Base-by-base conservation (phyloP, 2,888 invertebrate species). In the Macrosiphum euphorbiae region DNA sequence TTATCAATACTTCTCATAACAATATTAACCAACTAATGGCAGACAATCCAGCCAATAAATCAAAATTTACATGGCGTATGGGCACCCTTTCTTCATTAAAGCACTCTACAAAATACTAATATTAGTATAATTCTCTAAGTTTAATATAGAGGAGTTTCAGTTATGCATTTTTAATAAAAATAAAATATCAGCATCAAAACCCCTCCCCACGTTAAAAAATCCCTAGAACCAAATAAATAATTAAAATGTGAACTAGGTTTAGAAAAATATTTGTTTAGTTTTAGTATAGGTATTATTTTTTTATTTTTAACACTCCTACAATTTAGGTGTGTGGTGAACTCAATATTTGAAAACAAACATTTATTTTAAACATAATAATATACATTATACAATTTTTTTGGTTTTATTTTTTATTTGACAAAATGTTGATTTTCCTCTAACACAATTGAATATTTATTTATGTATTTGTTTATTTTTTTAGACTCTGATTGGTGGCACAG, bases 401-500 rank as follows among this genome's bases (percentile, higher is more conserved):
- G 78, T 78, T 78, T 78, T 78, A 35, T 35, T 84, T 41, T 84
- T 52, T 44, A 41, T 86, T 91, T 58, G 13, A 58, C n/a, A 87
- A 92, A 87, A 52, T 52, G 26, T 67, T 24, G 26, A 28, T 35
- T 92, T 92, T 92, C 41, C 5, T 88, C 41, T 78, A 78, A 92
- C 41, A 88, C 13, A n/a, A 78, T 67, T 55, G n/a, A 88, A 24
- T 87, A n/a, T n/a, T 92, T 55, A 78, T 44, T 78, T 91, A 24
- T 61, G 26, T 58, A 44, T 52, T 90, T 58, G 16, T 52, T 85
- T 93, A 35, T 87, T 89, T 85, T 90, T 86, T 90, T 90, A 94
- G 94, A 94, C 67, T 50, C 94, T 90, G 94, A 94, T 90, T 94
- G 94, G 94, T 90, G 94, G 94, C 90, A 94, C 90, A 87, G 90